phyloP scores from a whole-genome alignment of 2,113 vertebrate species.

The Microtus oregoni region DNA sequence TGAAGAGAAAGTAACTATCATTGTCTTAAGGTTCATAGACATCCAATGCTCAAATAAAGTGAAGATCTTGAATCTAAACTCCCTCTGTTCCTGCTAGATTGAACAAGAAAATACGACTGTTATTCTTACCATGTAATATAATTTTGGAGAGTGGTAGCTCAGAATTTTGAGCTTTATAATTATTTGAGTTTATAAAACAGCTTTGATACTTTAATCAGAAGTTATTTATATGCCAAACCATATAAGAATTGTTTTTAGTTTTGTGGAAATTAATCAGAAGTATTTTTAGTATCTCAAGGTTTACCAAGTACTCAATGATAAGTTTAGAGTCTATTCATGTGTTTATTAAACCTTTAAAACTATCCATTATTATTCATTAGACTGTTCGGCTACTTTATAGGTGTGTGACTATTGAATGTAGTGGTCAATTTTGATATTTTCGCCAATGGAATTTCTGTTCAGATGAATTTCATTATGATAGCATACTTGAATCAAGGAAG shows the following conservation, averaged over 20 bases:
- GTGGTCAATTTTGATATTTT: background rate
- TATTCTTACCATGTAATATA: background rate
- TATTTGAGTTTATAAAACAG: background rate
- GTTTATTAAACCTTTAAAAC: background rate
- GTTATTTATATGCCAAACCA: background rate
- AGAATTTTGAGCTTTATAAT: background rate
- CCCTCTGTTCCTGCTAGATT: background rate
- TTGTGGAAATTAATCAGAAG: background rate
- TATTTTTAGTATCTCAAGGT: background rate
- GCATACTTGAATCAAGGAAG: slow-evolving; percentile 23
- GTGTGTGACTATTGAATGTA: background rate
- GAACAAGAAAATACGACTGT: background rate
- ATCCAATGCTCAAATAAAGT: background rate
- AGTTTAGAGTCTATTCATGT: background rate
- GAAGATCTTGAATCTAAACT: background rate
- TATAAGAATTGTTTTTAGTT: background rate
- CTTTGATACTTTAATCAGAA: slow-evolving; percentile 9
- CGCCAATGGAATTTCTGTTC: background rate
- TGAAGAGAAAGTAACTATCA: background rate
- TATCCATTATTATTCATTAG: slow-evolving; percentile 29
- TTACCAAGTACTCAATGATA: background rate
- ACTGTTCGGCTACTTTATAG: background rate
- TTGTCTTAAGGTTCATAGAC: background rate
- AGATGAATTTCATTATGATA: background rate
- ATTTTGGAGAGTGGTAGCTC: background rate